Conservation (phyloP, 2,113 vertebrate species). For the Merops nubicus region DNA sequence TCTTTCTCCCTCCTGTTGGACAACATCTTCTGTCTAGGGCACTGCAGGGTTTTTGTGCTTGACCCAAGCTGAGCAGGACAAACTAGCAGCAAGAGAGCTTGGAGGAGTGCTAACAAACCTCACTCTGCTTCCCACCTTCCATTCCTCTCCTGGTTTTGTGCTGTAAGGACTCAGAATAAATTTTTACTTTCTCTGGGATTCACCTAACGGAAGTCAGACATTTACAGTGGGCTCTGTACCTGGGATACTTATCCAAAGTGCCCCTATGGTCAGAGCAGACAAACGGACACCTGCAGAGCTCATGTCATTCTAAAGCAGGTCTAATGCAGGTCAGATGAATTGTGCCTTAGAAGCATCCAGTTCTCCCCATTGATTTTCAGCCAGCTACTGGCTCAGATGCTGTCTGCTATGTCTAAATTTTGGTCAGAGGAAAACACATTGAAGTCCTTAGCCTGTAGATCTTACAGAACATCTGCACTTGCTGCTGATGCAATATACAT, state of each 20-base stretch:
- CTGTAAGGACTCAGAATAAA: background rate
- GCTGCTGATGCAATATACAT: background rate
- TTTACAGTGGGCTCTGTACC: background rate
- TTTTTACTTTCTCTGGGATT: background rate
- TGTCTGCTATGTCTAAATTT: background rate
- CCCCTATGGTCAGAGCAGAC: background rate
- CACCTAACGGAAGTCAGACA: background rate
- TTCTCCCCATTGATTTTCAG: background rate
- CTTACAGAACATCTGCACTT: background rate
- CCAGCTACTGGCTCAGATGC: background rate
- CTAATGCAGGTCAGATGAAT: background rate
- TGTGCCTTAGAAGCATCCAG: background rate
- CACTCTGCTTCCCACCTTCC: background rate
- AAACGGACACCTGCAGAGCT: background rate
- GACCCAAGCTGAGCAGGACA: background rate
- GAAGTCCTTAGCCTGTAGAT: background rate
- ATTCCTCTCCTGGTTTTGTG: background rate
- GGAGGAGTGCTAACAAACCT: background rate
- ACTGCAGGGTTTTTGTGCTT: background rate
- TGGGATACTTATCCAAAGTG: background rate
- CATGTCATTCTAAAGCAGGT: background rate
- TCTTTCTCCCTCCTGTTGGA: background rate
- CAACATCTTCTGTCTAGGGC: background rate
- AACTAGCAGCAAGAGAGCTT: background rate
- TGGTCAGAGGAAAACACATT: background rate